A percentile compares a stretch with the other conserved stretches of the same genome.
Evolutionary conservation across 2,888 invertebrate species (phyloP).

Genomic region (Orthosia gothica): DNA sequence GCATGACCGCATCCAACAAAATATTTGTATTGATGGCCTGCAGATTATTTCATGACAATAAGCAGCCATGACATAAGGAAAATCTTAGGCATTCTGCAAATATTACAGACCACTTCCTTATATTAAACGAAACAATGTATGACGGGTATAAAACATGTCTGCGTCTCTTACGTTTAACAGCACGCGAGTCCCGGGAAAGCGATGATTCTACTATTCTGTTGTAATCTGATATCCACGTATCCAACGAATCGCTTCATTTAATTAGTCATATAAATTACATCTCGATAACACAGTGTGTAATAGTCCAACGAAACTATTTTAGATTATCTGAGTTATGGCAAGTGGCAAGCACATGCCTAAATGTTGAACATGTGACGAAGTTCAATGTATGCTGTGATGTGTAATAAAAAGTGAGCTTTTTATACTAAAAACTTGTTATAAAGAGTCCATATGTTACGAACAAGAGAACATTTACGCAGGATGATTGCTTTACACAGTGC

Average conservation of each 20-base stretch:
- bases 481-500: constrained; percentile 77
- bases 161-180: constrained; percentile 18
- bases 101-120: background rate
- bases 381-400: constrained; percentile 73
- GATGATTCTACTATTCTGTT: constrained; percentile 31
- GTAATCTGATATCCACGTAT: constrained; percentile 50
- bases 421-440: constrained; percentile 71
- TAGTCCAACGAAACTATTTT: constrained; percentile 64
- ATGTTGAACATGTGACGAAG: constrained; percentile 77
- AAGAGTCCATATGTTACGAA: constrained; percentile 74
- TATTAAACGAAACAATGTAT: constrained; percentile 15
- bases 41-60: background rate
- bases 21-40: constrained; percentile 13
- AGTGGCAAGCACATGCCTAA: constrained; percentile 72
- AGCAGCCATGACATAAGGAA: background rate
- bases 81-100: background rate
- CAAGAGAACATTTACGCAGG: constrained; percentile 72
- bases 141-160: constrained; percentile 21
- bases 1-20: constrained; percentile 22
- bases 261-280: constrained; percentile 63
- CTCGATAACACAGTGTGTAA: constrained; percentile 59
- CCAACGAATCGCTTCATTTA: constrained; percentile 42
- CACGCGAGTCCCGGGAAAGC: constrained; percentile 39
- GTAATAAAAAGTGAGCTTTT: constrained; percentile 74
- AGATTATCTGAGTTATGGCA: constrained; percentile 67